Evolutionary conservation across 1,140 invertebrate genomes (phyloP).

Genomic region (Asobara japonica): DNA sequence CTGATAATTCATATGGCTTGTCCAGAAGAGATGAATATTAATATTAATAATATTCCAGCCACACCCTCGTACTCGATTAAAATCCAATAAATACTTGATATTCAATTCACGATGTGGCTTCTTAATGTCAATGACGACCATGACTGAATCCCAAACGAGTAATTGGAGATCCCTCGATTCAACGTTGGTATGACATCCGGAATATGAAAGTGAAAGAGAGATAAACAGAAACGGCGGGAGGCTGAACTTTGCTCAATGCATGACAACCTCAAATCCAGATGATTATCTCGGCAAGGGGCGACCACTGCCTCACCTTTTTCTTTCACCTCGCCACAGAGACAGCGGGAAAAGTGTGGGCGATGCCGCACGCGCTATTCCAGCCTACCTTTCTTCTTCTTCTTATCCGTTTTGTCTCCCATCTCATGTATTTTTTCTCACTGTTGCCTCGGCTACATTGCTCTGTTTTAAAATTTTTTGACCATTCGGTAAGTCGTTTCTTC

Average conservation of each 20-base stretch:
- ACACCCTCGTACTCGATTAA: background rate
- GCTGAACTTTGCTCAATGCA: constrained; percentile 1
- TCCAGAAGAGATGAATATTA: too few relatives aligned
- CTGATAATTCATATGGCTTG: too few relatives aligned
- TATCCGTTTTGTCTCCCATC: background rate
- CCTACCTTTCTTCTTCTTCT: constrained; percentile 1
- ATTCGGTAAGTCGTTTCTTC: too few relatives aligned
- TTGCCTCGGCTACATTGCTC: too few relatives aligned
- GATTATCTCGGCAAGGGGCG: background rate
- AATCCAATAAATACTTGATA: background rate
- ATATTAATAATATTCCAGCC: background rate
- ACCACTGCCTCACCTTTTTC: constrained; percentile 17
- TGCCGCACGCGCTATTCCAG: constrained; percentile 7
- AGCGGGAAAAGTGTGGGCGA: constrained; percentile 4
- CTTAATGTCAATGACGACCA: constrained; percentile 14
- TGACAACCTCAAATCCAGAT: constrained; percentile 26
- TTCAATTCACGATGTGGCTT: constrained; percentile 20
- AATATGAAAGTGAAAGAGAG: constrained; percentile 1
- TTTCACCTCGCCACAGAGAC: background rate
- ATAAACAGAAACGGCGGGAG: constrained; percentile 8
- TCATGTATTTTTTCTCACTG: background rate
- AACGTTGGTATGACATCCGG: background rate
- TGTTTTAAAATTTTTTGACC: too few relatives aligned
- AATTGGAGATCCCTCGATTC: constrained; percentile 9
- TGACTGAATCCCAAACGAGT: constrained; percentile 11